Conservation (phyloP, 2,888 invertebrate genomes). For the Acleris emargana region DNA sequence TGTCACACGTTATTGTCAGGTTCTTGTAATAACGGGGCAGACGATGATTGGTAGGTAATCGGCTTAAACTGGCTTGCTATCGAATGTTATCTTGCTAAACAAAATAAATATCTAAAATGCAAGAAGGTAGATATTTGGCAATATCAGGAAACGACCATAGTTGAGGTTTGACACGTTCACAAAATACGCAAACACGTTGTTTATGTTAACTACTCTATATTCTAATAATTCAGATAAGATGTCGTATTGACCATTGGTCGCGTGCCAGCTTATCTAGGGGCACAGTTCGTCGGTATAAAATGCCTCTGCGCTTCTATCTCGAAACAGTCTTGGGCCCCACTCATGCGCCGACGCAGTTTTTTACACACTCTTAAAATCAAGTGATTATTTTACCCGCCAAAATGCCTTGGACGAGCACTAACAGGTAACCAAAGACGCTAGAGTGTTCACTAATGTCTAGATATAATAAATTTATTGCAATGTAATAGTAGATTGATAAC, state of each 20-base stretch:
- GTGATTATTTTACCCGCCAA: constrained; percentile 55
- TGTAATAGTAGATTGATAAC: too few relatives aligned
- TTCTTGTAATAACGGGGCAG: too few relatives aligned
- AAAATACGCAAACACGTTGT: constrained; percentile 23
- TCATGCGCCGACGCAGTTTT: constrained; percentile 71
- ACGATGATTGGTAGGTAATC: too few relatives aligned
- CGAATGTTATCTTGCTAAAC: too few relatives aligned
- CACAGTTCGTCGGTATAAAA: constrained; percentile 73
- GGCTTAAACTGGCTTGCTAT: too few relatives aligned
- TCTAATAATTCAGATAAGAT: constrained; percentile 44
- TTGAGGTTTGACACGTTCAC: constrained; percentile 18
- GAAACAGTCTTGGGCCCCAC: constrained; percentile 56
- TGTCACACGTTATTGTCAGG: too few relatives aligned
- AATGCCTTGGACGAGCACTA: constrained; percentile 80
- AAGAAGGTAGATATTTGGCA: not conserved
- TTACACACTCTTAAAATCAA: constrained; percentile 75
- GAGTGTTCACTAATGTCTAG: too few relatives aligned
- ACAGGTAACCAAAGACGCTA: constrained; percentile 58
- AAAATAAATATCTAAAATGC: too few relatives aligned
- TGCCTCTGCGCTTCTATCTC: constrained; percentile 46
- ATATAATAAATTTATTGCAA: not conserved
- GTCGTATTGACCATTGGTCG: constrained; percentile 52
- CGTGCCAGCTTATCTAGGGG: constrained; percentile 73
- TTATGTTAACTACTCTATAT: constrained; percentile 24
- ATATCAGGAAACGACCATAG: constrained; percentile 8